Evolutionary conservation across 2,113 vertebrate genomes (phyloP), one percentile per base, ranked within the genome.

Genomic region (Platichthys stellatus): DNA sequence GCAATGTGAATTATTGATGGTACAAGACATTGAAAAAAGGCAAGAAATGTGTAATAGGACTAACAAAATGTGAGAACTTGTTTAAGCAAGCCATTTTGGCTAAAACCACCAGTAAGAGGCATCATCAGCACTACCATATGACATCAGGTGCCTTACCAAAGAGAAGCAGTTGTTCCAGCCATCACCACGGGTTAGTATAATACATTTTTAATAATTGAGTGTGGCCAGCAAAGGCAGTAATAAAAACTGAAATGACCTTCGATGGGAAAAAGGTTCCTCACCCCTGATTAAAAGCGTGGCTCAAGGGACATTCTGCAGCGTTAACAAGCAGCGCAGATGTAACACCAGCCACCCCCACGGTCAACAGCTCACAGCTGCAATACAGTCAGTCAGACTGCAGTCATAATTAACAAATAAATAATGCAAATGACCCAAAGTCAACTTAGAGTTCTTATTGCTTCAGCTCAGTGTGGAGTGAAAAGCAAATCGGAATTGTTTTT

Each of bases 401-500:
- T 80, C 57, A 83, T 66, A 86, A 85, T 53, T 65, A 81, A 70
- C 54, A 72, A 72, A 80, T 75, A 72, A 72, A 88, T 80, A 69
- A 82, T 86, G 78, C 70, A 86, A 72, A 74, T 49, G 59, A 58
- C 71, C 72, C 49, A 43, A 76, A 69, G 74, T 74, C 51, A 69
- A 47, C 51, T 72, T 21, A 21, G 13, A 4, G 6, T 56, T 65
- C 54, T n/a, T 69, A 64, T 61, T 51, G 57, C 62, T 64, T 40
- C n/a, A 7, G 2, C 11, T 60, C 5, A 43, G n/a, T 8, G 13
- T 23, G 20, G 17, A 61, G 21, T 15, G 18, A 59, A 73, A 18
- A 0, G 1, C 13, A 28, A 45, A 61, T 63, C 13, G 47, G 60
- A 66, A 54, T 47, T 76, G 57, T 61, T 53, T 28, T 3, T n/a